These are phyloP conservation scores for Todus mexicanus DNA, from an alignment of 2,797 vertebrate genomes.

Conservation along the genomic window DNA sequence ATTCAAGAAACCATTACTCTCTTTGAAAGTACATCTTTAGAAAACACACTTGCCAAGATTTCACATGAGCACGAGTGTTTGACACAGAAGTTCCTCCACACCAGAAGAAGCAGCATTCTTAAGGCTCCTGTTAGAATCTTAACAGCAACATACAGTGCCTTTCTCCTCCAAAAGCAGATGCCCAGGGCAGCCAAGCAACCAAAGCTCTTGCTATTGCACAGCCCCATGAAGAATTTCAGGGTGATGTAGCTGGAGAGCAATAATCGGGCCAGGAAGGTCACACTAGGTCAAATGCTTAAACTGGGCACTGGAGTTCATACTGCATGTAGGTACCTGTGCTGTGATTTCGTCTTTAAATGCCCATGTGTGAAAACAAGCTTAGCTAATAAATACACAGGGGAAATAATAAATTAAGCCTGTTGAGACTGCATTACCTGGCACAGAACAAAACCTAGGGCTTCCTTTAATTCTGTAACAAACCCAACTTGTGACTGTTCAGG, in stretches of 20 bases:
- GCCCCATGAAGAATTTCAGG: accelerated
- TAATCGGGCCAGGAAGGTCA: background rate
- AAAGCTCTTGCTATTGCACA: background rate
- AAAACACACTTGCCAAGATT: background rate
- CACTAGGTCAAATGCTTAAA: background rate
- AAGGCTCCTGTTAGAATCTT: background rate
- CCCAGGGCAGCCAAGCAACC: background rate
- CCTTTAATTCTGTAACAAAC: background rate
- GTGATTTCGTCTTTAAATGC: background rate
- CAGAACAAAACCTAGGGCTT: background rate
- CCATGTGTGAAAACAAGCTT: background rate
- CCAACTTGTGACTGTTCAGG: background rate
- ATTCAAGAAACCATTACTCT: accelerated
- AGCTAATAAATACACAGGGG: background rate
- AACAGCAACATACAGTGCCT: background rate
- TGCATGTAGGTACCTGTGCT: accelerated
- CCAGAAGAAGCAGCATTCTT: background rate
- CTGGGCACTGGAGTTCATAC: accelerated
- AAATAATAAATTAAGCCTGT: background rate
- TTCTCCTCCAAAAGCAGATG: background rate
- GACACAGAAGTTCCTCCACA: background rate
- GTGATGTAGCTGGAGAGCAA: accelerated
- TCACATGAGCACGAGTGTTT: background rate
- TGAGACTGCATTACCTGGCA: background rate
- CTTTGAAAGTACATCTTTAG: background rate